Conservation (phyloP, 2,113 vertebrate species). For the Oreochromis niloticus region DNA sequence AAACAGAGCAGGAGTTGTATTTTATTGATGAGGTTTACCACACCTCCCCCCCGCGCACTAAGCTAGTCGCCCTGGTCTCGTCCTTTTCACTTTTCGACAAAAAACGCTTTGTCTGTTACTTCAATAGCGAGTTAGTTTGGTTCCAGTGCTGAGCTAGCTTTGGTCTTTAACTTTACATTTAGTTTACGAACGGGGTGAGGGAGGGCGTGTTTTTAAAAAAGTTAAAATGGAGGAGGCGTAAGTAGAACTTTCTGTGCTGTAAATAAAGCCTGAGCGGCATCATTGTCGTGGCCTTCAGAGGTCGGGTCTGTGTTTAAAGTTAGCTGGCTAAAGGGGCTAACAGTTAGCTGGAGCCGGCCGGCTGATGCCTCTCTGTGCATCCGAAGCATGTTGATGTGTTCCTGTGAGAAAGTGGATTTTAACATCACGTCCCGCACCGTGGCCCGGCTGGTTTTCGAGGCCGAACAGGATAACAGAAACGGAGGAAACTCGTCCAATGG, state of each 20-base stretch:
- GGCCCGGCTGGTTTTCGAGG: slow-evolving; percentile 71
- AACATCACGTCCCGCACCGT: slow-evolving; percentile 65
- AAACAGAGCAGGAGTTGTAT: neutral
- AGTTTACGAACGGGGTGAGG: neutral
- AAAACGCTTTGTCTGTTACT: slow-evolving; percentile 14
- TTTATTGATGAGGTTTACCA: neutral
- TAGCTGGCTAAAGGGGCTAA: slow-evolving; percentile 4
- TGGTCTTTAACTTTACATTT: neutral
- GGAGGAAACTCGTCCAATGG: slow-evolving; percentile 75
- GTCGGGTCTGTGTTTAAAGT: neutral
- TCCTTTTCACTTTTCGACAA: slow-evolving; percentile 27
- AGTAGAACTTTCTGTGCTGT: neutral
- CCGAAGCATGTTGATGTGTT: slow-evolving; percentile 71
- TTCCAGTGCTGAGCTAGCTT: neutral
- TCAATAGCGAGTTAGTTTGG: neutral
- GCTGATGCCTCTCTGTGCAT: slow-evolving; percentile 6
- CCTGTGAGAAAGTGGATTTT: slow-evolving; percentile 75
- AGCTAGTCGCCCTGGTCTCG: neutral
- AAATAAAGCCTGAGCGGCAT: neutral
- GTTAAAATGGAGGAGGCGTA: neutral
- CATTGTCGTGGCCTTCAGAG: neutral
- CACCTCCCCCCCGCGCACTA: neutral
- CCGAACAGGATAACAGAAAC: slow-evolving; percentile 68
- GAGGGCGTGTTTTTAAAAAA: neutral
- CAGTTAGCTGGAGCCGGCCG: slow-evolving; percentile 21